Conservation (phyloP, 2,888 invertebrate species). For the Idaea dimidiata region DNA sequence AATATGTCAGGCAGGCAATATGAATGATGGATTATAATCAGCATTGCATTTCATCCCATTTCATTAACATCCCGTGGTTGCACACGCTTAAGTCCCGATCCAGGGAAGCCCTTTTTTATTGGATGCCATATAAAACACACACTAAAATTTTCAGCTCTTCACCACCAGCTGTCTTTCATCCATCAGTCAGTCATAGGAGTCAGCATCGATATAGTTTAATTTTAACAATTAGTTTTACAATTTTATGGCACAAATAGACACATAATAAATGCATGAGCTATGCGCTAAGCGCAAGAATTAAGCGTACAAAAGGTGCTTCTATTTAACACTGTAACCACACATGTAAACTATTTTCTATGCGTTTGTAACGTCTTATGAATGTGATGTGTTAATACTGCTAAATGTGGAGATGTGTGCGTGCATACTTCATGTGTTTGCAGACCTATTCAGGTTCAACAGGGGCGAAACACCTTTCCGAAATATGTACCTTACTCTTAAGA, state of each 20-base stretch:
- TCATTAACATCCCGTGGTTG: too few species aligned
- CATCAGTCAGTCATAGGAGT: too few species aligned
- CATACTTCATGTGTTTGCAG: conserved; percentile 40
- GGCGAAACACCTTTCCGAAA: conserved; percentile 51
- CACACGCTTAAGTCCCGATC: too few species aligned
- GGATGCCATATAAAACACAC: too few species aligned
- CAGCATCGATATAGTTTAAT: too few species aligned
- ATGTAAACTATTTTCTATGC: conserved; percentile 31
- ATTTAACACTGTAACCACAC: conserved; percentile 54
- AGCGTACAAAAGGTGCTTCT: conserved; percentile 42
- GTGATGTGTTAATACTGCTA: conserved; percentile 44
- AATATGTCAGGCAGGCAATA: too few species aligned
- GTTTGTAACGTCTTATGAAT: conserved; percentile 29
- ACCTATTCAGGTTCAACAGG: conserved; percentile 53
- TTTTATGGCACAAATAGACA: background rate
- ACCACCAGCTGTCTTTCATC: too few species aligned
- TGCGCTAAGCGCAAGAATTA: conserved; percentile 33
- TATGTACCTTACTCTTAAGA: conserved; percentile 23
- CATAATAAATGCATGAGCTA: conserved; percentile 22
- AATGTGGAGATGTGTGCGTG: conserved; percentile 47
- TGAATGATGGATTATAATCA: too few species aligned
- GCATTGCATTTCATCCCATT: too few species aligned
- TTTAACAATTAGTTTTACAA: too few species aligned
- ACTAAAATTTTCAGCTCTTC: too few species aligned
- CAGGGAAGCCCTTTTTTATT: too few species aligned